Evolutionary conservation across 1,140 invertebrate genomes (phyloP).

Genomic region (Micrasema longulum): DNA sequence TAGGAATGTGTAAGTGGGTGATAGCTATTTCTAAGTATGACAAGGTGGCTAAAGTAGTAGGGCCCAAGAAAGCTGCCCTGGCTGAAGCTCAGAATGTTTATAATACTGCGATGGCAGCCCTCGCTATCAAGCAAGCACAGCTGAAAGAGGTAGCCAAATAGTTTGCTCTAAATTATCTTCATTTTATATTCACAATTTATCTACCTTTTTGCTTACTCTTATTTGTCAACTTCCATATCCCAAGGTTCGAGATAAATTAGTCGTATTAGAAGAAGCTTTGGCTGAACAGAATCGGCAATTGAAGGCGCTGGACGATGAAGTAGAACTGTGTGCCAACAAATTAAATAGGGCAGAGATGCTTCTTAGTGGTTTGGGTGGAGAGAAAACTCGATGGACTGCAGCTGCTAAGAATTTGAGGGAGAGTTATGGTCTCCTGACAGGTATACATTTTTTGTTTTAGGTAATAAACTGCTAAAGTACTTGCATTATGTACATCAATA

Average conservation of each 20-base stretch:
- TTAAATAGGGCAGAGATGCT: constrained; percentile 93
- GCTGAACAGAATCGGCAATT: constrained; percentile 73
- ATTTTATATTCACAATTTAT: too few relatives aligned
- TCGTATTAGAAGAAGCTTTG: constrained; percentile 75
- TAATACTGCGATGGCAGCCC: constrained; percentile 75
- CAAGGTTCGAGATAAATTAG: constrained; percentile 67
- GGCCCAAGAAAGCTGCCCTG: constrained; percentile 85
- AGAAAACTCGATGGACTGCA: constrained; percentile 85
- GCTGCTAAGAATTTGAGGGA: constrained; percentile 81
- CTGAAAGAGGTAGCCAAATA: constrained; percentile 69
- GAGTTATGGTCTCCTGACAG: constrained; percentile 73
- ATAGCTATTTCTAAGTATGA: constrained; percentile 94
- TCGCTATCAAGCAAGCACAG: constrained; percentile 82
- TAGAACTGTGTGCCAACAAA: constrained; percentile 89
- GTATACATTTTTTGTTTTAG: too few relatives aligned
- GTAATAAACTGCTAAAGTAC: too few relatives aligned
- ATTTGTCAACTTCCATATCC: too few relatives aligned
- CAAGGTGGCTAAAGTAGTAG: constrained; percentile 89
- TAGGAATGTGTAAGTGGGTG: constrained; percentile 90
- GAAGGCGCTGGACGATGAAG: constrained; percentile 80
- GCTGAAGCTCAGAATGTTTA: constrained; percentile 81
- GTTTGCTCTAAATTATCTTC: too few relatives aligned
- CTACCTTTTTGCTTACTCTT: too few relatives aligned
- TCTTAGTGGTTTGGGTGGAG: constrained; percentile 86
- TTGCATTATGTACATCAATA: too few relatives aligned